Conservation (phyloP, 2,113 vertebrate genomes). For the Camelus bactrianus region DNA sequence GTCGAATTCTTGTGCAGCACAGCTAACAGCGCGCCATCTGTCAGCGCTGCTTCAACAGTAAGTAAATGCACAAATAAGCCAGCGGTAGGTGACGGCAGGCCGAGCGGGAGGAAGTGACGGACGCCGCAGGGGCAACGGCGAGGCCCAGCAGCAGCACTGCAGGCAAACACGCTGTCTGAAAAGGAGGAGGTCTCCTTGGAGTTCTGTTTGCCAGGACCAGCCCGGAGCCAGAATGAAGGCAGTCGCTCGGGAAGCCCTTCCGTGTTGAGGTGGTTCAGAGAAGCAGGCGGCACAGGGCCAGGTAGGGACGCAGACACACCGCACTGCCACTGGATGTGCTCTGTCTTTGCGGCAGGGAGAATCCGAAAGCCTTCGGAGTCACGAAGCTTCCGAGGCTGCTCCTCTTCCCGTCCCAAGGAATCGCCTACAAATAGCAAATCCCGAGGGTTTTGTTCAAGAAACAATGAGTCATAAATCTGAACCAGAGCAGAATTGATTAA, state of each 20-base stretch:
- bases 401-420: neutral
- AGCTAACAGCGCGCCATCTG: no score
- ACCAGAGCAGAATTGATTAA: neutral
- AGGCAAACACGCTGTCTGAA: no score
- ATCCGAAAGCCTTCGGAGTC: neutral
- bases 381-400: no score
- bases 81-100: no score
- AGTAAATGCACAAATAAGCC: no score
- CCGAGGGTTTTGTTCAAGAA: neutral
- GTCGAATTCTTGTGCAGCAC: no score
- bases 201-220: no score
- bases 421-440: neutral
- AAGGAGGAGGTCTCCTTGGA: neutral
- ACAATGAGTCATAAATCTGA: neutral
- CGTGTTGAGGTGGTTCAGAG: neutral
- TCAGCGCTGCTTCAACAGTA: no score
- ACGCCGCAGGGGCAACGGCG: no score
- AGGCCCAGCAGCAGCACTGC: no score
- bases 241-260: neutral
- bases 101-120: no score
- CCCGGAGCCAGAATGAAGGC: neutral
- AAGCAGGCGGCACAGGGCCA: accelerated
- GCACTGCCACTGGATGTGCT: neutral
- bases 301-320: neutral
- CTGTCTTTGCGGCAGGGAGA: no score